Evolutionary conservation across 2,113 vertebrate species (phyloP), one percentile per base, ranked within the genome.

Genomic region (Anguilla japonica): DNA sequence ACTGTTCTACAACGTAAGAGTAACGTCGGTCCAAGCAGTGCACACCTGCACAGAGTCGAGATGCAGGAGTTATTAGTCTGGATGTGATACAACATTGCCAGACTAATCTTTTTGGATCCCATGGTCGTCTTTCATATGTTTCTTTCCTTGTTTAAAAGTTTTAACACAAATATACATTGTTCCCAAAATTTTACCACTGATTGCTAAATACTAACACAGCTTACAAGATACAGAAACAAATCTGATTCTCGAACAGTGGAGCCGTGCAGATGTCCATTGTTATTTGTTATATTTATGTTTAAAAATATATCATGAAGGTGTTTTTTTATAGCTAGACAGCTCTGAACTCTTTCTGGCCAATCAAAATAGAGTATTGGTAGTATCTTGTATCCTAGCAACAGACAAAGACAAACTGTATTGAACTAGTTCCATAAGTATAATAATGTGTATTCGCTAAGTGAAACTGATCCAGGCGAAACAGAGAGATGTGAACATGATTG

Each of bases 1-100:
- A 92, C 95, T 96, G 96, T 94, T 96, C 96, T 95, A 96, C 96
- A 93, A 96, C 93, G 95, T 96, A 97, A 93, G 96, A 96, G 94
- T 96, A 96, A 89, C 93, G 95, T 95, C 96, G 95, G 82, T 96
- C 96, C 95, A 95, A 93, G 91, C 93, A 94, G 93, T 94, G 95
- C 90, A 94, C 92, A 93, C 95, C 96, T 97, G 91, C 87, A 91
- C 89, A 96, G 90, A 89, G 92, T 89, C 92, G 29, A 75, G 79
- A 79, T 41, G 83, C 5, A 80, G 80, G 8, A 81, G 80, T 81
- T 81, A 81, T 8, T 53, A 53, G 50, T 43, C 40, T 81, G n/a
- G 71, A 75, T 75, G 60, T 22, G 50, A 53, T 14, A 53, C 50
- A 53, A 14, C 50, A 53, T 53, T 53, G 13, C 50, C 50, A 53